These are phyloP conservation scores for Mandrillus leucophaeus DNA, from an alignment of 2,113 vertebrate genomes.

Conservation along the genomic window DNA sequence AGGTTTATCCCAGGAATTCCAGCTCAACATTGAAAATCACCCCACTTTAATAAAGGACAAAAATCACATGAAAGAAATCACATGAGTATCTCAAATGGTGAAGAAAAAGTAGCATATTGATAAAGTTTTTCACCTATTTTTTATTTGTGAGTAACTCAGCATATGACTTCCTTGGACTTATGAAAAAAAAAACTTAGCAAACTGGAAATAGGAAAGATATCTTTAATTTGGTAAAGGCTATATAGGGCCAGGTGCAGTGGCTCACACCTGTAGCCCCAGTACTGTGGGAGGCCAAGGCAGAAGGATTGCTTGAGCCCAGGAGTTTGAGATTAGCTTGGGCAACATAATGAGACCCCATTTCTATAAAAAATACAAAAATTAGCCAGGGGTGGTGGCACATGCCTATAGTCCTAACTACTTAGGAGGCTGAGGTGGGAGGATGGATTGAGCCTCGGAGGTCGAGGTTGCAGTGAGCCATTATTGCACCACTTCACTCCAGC, in stretches of 20 bases:
- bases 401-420: neutral
- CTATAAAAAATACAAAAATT: neutral
- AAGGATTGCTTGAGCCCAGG: neutral
- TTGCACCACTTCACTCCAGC: neutral
- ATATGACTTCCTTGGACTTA: neutral
- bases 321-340: neutral
- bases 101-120: neutral
- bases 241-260: neutral
- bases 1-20: slow-evolving; percentile 28
- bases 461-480: neutral
- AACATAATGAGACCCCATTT: neutral
- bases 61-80: neutral
- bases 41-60: neutral
- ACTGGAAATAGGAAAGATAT: neutral
- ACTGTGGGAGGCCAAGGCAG: neutral
- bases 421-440: neutral
- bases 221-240: neutral
- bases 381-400: neutral
- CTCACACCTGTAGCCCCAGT: neutral
- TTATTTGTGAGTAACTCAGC: neutral
- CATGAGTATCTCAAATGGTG: neutral
- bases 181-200: neutral
- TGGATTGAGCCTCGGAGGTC: neutral
- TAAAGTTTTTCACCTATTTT: neutral
- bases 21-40: neutral